A percentile compares a stretch with the other conserved stretches of the same genome.
phyloP scores from a whole-genome alignment of 1,140 invertebrate genomes.

The Eciton burchellii region DNA sequence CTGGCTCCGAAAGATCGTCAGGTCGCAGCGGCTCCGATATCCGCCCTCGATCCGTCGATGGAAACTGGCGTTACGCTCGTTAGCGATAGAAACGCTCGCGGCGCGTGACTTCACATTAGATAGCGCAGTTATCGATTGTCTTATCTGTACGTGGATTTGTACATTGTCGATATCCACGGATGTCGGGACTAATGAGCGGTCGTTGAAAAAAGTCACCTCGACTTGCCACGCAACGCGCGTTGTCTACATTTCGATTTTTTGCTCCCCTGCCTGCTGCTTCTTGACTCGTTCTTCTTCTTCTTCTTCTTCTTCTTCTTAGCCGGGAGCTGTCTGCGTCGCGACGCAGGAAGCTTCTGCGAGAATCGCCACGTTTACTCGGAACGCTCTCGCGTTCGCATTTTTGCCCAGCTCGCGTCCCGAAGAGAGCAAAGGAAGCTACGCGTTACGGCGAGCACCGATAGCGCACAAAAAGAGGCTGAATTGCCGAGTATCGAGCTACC shows the following conservation, averaged over 20 bases:
- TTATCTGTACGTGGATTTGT: background rate
- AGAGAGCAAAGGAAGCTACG: constrained; percentile 41
- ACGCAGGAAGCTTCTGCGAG: background rate
- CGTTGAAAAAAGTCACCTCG: too few relatives aligned
- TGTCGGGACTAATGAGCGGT: too few relatives aligned
- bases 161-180: background rate
- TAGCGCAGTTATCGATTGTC: background rate
- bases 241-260: background rate
- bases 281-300: too few relatives aligned
- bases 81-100: constrained; percentile 9
- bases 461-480: constrained; percentile 62
- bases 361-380: background rate
- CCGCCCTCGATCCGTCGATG: constrained; percentile 9
- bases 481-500: constrained; percentile 67
- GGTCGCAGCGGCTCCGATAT: constrained; percentile 19
- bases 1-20: constrained; percentile 29
- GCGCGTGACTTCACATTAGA: constrained; percentile 21
- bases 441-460: constrained; percentile 37
- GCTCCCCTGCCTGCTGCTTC: background rate
- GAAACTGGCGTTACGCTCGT: constrained; percentile 18
- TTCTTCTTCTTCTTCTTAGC: background rate
- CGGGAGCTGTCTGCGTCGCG: too few relatives aligned
- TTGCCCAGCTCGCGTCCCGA: constrained; percentile 17
- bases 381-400: constrained; percentile 23
- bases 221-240: background rate